Base-by-base conservation (phyloP, 2,113 vertebrate genomes). In the Isurus oxyrinchus region DNA sequence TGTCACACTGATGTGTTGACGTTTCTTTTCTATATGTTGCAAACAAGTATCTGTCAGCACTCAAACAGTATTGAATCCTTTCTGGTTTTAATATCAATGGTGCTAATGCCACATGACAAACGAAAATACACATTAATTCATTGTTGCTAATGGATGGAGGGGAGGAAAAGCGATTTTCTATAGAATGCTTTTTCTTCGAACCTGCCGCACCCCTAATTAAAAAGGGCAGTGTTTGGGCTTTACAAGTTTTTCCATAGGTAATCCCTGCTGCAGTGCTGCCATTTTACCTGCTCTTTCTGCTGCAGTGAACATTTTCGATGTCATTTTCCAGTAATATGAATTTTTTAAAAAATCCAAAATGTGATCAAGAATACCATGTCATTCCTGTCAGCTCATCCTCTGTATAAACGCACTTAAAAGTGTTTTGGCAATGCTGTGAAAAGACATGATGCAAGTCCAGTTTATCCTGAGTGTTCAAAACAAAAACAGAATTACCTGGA, bases 41-140 rank as follows among this genome's bases (percentile, higher is more conserved):
- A 95, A 95, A 95, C 69, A 95, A 95, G 67, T 95, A 72, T 95
- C 94, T 72, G 94, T 95, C 94, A 95, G 67, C 94, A 76, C 94
- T 95, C 94, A 95, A 63, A 49, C 27, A 14, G 67, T 95, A 95
- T 76, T 95, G 66, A 95, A 95, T 95, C 49, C 67, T 95, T 72
- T 95, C 94, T 76, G 67, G 94, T 53, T 72, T 95, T 95, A 95
- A 95, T 95, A 95, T 72, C 94, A 35, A 55, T 55, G 66, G 94
- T 53, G 49, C 44, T 72, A 95, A 95, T 95, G 49, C 90, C 90
- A 95, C 94, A 95, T 95, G 94, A 76, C 94, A 95, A 95, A 35
- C 76, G 94, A 95, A 95, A 95, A 95, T 72, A 95, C 63, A 95
- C 67, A 95, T 95, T 95, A 95, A 95, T 95, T 55, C 94, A 72